phyloP scores from a whole-genome alignment of 2,113 vertebrate genomes.

The Ciconia maguari region DNA sequence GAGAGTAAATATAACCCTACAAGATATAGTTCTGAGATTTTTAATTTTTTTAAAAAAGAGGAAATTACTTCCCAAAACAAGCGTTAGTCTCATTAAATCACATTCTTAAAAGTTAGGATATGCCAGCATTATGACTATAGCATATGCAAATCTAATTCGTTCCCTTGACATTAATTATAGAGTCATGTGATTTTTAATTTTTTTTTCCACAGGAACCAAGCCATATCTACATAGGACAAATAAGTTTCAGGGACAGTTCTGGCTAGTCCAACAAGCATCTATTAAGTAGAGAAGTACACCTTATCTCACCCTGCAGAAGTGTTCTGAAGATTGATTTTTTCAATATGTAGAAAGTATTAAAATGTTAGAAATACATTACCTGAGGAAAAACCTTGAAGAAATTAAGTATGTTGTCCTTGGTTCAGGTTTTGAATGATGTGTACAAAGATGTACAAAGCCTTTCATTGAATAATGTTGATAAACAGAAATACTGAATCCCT shows the following conservation, averaged over 20 bases:
- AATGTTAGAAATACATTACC: background rate
- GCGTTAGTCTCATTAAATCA: background rate
- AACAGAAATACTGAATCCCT: background rate
- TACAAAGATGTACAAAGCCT: background rate
- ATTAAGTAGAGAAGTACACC: background rate
- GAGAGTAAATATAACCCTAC: background rate
- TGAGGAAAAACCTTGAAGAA: background rate
- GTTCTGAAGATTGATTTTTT: background rate
- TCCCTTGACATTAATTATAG: background rate
- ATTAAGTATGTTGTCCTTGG: background rate
- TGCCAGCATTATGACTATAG: background rate
- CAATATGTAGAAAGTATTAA: background rate
- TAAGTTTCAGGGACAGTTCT: background rate
- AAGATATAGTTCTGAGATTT: background rate
- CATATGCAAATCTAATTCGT: background rate
- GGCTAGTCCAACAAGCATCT: background rate
- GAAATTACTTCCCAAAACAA: constrained; percentile 1
- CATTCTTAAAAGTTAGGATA: background rate
- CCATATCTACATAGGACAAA: background rate
- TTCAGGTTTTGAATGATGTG: background rate
- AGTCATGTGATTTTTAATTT: background rate
- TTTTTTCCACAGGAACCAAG: background rate
- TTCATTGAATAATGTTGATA: background rate
- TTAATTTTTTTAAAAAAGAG: background rate
- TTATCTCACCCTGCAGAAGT: background rate